phyloP scores from a whole-genome alignment of 2,113 vertebrate genomes.

The Triplophysa rosa region DNA sequence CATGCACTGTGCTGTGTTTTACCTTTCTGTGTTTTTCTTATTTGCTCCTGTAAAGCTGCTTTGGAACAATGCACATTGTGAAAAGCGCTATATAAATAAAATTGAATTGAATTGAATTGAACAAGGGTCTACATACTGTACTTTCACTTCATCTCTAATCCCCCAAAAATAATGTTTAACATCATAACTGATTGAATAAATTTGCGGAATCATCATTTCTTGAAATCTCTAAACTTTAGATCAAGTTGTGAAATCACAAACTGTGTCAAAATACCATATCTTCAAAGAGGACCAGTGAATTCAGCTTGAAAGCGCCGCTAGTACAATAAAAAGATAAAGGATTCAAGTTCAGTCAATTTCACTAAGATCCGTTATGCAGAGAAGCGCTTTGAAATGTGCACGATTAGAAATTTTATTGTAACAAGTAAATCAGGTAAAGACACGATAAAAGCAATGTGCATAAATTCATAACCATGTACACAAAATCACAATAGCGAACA shows the following conservation, averaged over 20 bases:
- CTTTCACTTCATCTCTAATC: neutral
- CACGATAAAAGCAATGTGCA: neutral
- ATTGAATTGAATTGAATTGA: too few relatives aligned
- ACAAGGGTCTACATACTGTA: neutral
- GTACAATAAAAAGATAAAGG: constrained; percentile 49
- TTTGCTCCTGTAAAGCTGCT: too few relatives aligned
- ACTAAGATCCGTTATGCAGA: neutral
- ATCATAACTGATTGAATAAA: neutral
- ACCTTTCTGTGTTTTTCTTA: too few relatives aligned
- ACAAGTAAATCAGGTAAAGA: neutral
- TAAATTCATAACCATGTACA: too few relatives aligned
- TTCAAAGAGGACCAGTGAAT: constrained; percentile 39
- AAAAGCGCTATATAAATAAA: too few relatives aligned
- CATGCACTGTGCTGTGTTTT: too few relatives aligned
- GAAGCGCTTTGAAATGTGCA: neutral
- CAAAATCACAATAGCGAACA: too few relatives aligned
- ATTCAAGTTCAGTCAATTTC: constrained; percentile 38
- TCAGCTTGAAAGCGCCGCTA: constrained; percentile 40
- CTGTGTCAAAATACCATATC: constrained; percentile 34
- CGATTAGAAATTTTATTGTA: neutral
- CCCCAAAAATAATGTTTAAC: neutral
- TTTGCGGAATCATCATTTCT: neutral
- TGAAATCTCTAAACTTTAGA: constrained; percentile 14
- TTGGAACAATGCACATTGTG: too few relatives aligned
- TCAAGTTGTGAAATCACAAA: constrained; percentile 42